Base-by-base conservation (phyloP, 2,797 vertebrate genomes). In the Loriculus beryllinus region DNA sequence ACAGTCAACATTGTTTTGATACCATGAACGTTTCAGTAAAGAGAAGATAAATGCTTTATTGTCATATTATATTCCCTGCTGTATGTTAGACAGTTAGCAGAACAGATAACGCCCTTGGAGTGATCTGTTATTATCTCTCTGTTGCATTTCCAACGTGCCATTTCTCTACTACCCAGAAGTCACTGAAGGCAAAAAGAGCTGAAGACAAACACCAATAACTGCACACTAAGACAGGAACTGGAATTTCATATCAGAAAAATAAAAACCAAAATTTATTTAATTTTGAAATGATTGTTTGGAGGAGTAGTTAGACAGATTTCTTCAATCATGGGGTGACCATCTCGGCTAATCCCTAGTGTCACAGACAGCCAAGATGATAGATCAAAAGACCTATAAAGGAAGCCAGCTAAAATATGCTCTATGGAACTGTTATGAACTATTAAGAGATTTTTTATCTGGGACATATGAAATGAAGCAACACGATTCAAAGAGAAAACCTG, bases 41-140 rank as follows among this genome's bases (percentile, higher is more conserved):
- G 79, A 94, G 78, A 96, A 96, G 91, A 97, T 94, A 93, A 95
- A 96, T 97, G 97, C 93, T 97, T 97, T 96, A 95, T 97, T 96
- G 97, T 97, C 96, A 92, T 88, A 94, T 63, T 75, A 71, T 69
- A 93, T 91, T 64, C 86, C 82, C 18, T 59, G 72, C 85, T 84
- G 75, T 63, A 91, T 88, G 87, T 86, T 92, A 96, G 96, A 97
- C 93, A 96, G 92, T 94, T 97, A 94, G 93, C 86, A 92, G 96
- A 95, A 93, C 17, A 97, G 94, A 96, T 92, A 83, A 92, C 60
- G 19, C 95, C 94, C 92, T 92, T 59, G 29, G 60, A 80, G 93
- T 95, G 96, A 97, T 97, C 93, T 94, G 94, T 96, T 96, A 92
- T 96, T 95, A 92, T 88, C 82, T 92, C 33, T 81, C 74, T 88